These are phyloP conservation scores for Sphaeridia pumilis DNA, from an alignment of 2,888 invertebrate species.

Conservation along the genomic window DNA sequence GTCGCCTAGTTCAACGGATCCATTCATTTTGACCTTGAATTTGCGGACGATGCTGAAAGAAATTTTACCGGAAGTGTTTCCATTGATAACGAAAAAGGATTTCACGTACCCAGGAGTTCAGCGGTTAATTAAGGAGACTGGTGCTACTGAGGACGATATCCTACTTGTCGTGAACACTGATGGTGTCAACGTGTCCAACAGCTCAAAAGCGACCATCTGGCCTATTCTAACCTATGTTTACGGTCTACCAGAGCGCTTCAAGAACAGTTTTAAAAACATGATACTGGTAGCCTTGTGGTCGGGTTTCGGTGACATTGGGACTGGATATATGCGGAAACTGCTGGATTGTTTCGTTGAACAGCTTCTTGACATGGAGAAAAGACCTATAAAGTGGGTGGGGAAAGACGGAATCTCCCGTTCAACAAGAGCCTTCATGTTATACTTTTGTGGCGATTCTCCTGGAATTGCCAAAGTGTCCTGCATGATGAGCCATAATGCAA, in stretches of 20 bases:
- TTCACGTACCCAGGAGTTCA: background rate
- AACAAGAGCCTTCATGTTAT: background rate
- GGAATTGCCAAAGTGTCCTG: background rate
- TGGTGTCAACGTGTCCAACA: background rate
- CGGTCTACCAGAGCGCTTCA: background rate
- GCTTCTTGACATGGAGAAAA: background rate
- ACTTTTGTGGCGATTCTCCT: background rate
- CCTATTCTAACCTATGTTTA: background rate
- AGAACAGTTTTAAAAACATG: background rate
- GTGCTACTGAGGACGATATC: background rate
- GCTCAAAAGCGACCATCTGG: background rate
- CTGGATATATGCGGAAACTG: background rate
- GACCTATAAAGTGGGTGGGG: background rate
- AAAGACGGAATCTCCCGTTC: background rate
- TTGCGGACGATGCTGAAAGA: background rate
- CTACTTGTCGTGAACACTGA: background rate
- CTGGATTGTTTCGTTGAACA: background rate
- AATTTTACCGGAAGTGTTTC: background rate
- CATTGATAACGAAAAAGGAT: background rate
- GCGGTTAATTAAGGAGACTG: background rate
- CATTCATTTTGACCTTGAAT: background rate
- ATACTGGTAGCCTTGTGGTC: background rate
- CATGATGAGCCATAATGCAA: background rate
- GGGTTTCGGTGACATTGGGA: background rate
- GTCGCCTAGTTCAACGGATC: background rate